These are phyloP conservation scores for Oreamnos americanus DNA, from an alignment of 2,113 vertebrate genomes.

Conservation along the genomic window DNA sequence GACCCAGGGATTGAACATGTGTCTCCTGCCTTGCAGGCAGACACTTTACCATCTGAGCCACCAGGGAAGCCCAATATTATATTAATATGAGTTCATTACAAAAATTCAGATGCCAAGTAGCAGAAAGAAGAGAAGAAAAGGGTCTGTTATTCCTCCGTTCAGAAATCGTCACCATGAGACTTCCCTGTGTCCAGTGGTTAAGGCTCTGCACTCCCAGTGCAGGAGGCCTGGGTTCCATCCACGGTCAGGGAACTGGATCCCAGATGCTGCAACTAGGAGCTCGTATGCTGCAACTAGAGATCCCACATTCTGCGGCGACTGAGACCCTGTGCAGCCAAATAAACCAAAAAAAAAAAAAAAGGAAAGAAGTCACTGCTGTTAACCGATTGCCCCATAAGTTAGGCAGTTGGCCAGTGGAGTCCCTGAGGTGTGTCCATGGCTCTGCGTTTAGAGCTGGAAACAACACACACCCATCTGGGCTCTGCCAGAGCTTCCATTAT, in stretches of 20 bases:
- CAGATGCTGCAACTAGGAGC: background rate
- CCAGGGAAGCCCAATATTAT: background rate
- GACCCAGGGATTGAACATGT: rapidly evolving
- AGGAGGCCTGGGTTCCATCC: background rate
- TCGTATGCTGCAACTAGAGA: background rate
- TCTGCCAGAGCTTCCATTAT: background rate
- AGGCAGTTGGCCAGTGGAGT: background rate
- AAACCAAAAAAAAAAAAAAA: background rate
- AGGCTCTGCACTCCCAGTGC: rapidly evolving
- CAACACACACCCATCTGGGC: background rate
- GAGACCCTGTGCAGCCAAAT: background rate
- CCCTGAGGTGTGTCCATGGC: background rate
- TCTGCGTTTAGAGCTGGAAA: background rate
- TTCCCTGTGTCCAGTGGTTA: background rate
- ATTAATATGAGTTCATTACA: background rate
- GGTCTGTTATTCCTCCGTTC: background rate
- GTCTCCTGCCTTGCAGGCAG: background rate
- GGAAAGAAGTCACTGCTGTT: background rate
- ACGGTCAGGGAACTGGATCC: background rate
- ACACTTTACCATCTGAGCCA: background rate
- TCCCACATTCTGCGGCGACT: rapidly evolving
- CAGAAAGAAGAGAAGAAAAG: background rate
- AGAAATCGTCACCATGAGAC: background rate
- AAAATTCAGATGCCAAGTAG: background rate
- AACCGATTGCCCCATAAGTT: rapidly evolving